phyloP scores from a whole-genome alignment of 2,888 invertebrate genomes.

The Saturnia japonica region DNA sequence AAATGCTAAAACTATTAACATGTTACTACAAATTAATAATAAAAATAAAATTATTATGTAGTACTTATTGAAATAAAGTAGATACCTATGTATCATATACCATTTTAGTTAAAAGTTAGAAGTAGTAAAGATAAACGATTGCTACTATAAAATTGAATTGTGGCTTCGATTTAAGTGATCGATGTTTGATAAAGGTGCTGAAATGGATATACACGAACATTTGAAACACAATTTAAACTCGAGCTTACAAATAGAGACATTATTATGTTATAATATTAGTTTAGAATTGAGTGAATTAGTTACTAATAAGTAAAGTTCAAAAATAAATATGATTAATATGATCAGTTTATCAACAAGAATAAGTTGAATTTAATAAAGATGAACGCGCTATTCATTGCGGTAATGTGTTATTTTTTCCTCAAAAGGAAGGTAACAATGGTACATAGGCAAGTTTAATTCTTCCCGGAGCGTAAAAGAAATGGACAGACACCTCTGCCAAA shows the following conservation, averaged over 20 bases:
- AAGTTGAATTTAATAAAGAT: background rate
- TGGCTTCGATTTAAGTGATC: constrained; percentile 46
- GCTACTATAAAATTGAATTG: constrained; percentile 48
- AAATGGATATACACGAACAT: constrained; percentile 31
- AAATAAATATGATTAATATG: background rate
- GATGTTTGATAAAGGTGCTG: constrained; percentile 47
- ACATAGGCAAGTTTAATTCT: constrained; percentile 73
- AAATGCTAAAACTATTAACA: no score
- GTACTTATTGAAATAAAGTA: background rate
- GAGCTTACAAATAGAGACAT: background rate
- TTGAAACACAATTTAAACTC: background rate
- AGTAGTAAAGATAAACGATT: constrained; percentile 46
- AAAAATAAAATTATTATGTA: background rate
- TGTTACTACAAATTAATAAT: background rate
- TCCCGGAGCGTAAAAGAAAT: constrained; percentile 68
- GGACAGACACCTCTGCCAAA: constrained; percentile 73
- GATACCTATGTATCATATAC: background rate
- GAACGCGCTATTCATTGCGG: background rate
- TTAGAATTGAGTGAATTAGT: background rate
- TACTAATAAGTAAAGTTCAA: background rate
- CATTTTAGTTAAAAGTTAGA: constrained; percentile 37
- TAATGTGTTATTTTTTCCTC: constrained; percentile 48
- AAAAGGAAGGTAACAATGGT: constrained; percentile 56
- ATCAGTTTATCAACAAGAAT: background rate
- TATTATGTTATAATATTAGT: background rate